Evolutionary conservation across 2,797 vertebrate species (phyloP).

Genomic region (Acanthornis magna): DNA sequence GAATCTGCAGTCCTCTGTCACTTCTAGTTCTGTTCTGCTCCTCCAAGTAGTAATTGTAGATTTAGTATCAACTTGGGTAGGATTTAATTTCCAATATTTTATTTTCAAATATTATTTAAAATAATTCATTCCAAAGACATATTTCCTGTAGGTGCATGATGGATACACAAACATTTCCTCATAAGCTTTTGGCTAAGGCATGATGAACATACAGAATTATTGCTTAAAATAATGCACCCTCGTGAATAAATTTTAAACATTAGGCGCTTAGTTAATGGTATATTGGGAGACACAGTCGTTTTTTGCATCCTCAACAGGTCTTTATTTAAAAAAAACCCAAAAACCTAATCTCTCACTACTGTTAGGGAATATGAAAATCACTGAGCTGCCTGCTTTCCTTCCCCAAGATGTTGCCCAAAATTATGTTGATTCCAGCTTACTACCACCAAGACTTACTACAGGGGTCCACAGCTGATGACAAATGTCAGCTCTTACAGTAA

Average conservation of each 20-base stretch:
- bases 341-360: not conserved
- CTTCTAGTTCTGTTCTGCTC: not conserved
- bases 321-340: not conserved
- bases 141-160: not conserved
- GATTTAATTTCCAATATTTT: not conserved
- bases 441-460: not conserved
- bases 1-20: not conserved
- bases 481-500: not conserved
- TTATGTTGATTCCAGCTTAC: not conserved
- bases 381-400: not conserved
- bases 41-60: not conserved
- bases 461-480: not conserved
- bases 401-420: not conserved
- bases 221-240: not conserved
- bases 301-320: not conserved
- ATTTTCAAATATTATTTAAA: not conserved
- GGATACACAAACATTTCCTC: not conserved
- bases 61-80: not conserved
- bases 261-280: not conserved
- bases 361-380: not conserved
- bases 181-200: not conserved
- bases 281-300: not conserved
- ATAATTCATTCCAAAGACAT: not conserved
- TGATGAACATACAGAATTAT: not conserved
- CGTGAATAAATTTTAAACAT: not conserved